Conservation (phyloP, 2,113 vertebrate species). For the Galbula dea region DNA sequence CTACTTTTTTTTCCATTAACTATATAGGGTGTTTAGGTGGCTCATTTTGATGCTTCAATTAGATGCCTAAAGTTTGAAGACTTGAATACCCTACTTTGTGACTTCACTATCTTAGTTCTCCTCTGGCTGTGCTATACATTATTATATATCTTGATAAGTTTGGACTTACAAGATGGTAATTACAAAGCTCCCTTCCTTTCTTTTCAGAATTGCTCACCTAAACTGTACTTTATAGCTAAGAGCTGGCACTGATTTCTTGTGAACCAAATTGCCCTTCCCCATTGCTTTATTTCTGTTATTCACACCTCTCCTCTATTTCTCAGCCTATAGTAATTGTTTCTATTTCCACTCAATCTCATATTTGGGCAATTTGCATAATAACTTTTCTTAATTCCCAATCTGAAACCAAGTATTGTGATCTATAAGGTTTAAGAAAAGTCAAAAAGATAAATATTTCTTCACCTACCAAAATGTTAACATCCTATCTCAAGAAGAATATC, state of each 20-base stretch:
- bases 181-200: neutral
- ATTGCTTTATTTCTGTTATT: neutral
- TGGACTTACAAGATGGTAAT: neutral
- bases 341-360: neutral
- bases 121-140: neutral
- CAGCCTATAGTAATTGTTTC: neutral
- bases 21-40: neutral
- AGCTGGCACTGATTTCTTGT: neutral
- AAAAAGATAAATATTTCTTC: constrained; percentile 1
- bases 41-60: neutral
- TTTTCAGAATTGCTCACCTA: neutral
- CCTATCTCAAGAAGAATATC: neutral
- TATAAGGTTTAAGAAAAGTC: neutral
- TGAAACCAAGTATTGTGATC: neutral
- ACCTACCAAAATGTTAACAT: neutral
- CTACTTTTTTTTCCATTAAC: neutral
- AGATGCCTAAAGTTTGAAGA: neutral
- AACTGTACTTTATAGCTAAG: neutral
- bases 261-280: neutral
- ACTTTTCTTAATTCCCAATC: neutral
- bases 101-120: neutral
- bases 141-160: neutral
- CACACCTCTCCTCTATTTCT: neutral
- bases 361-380: neutral
- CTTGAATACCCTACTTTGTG: neutral